Conservation (phyloP, 2,113 vertebrate species). For the Amblyopsis rosae region DNA sequence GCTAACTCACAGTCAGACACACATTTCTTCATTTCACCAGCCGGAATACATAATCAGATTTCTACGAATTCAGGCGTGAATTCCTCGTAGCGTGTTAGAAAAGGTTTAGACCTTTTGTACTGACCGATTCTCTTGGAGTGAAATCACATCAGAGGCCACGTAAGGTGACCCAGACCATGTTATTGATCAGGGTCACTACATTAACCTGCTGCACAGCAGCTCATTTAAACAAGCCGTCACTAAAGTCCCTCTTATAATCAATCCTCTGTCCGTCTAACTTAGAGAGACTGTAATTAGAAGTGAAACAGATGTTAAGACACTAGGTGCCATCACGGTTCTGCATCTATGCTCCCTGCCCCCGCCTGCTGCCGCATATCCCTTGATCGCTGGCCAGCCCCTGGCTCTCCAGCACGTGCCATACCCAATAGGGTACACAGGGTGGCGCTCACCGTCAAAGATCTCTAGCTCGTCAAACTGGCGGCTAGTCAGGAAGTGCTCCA, state of each 20-base stretch:
- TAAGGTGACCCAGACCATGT: background rate
- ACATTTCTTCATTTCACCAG: background rate
- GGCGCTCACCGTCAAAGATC: constrained; percentile 91
- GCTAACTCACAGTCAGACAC: background rate
- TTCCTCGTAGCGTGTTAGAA: background rate
- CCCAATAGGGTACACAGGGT: background rate
- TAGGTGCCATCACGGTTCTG: too few species aligned
- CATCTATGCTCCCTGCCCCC: too few species aligned
- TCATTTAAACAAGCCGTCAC: too few species aligned
- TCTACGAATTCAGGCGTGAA: background rate
- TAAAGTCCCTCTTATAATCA: too few species aligned
- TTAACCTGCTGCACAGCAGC: too few species aligned
- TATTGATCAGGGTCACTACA: background rate
- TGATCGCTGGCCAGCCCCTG: too few species aligned
- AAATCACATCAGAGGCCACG: constrained; percentile 2
- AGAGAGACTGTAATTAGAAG: too few species aligned
- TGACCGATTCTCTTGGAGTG: background rate
- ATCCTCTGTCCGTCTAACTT: too few species aligned
- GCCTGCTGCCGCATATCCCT: too few species aligned
- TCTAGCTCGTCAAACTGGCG: constrained; percentile 95
- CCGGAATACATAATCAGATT: background rate
- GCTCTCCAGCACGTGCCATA: background rate
- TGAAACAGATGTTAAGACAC: too few species aligned
- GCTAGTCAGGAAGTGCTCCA: constrained; percentile 96
- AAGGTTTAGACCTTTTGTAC: background rate